Evolutionary conservation across 2,797 vertebrate species (phyloP), one percentile per base, ranked within the genome.

Genomic region (Acanthurus tractus): DNA sequence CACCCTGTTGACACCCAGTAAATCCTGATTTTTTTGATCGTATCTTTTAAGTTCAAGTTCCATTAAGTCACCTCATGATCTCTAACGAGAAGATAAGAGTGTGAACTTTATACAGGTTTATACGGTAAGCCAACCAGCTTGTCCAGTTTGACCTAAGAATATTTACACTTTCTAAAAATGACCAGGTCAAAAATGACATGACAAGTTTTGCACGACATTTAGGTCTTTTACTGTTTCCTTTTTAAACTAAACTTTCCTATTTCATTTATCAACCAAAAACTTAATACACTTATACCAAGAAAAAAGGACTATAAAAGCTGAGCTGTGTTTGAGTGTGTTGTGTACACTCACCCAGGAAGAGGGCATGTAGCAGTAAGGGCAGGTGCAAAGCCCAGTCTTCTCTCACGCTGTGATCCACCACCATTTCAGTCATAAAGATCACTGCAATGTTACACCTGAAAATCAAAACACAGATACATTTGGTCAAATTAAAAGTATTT

Each of bases 391-490:
- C 98, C 98, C 98, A 99, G 77, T 99, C 98, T 88, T 99, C 98
- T 88, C 98, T 96, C 80, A 99, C 97, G 14, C 98, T 99, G 94
- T 99, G 98, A 90, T 99, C 98, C 88, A 98, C 98, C 82, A 99
- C 98, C 98, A 99, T 99, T 89, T 99, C 98, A 11, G 98, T 97
- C 98, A 99, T 99, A 84, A 99, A 99, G 88, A 99, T 99, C 71
- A 99, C 98, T 23, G 98, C 98, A 63, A 99, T 98, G 83, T 99
- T 99, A 86, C 98, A 99, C 93, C 98, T 99, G 88, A 61, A 14
- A 53, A 82, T 4, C 46, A 66, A 58, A 9, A 72, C 42, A 78
- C 22, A 77, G 9, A 20, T 2, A 63, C 6, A 57, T 46, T 0
- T 42, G 18, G 40, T 34, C n/a, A 83, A 6, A 67, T 29, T 20